Evolutionary conservation across 2,113 vertebrate genomes (phyloP).

Genomic region (Hydrolagus affinis): DNA sequence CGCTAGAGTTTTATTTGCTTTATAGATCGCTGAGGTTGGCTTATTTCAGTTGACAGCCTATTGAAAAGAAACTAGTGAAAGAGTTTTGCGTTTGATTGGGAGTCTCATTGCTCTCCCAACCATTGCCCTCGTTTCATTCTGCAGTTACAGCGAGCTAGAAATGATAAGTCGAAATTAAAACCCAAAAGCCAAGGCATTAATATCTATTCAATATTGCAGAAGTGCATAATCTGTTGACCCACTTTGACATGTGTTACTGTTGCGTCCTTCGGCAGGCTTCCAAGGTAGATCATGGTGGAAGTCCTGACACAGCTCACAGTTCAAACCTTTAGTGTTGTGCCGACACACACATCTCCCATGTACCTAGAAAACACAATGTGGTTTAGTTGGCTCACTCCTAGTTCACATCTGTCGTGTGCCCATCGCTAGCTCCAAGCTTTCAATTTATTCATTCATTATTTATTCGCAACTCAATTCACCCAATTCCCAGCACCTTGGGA

Average conservation of each 20-base stretch:
- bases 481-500: no score
- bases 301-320: slow-evolving; percentile 87
- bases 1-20: no score
- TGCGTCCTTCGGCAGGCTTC: slow-evolving; percentile 88
- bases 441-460: no score
- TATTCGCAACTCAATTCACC: no score
- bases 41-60: no score
- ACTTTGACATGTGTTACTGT: slow-evolving; percentile 93
- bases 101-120: no score
- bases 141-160: not conserved
- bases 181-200: not conserved
- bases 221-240: not conserved
- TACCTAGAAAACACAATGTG: slow-evolving; percentile 57
- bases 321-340: slow-evolving; percentile 90
- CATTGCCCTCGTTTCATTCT: not conserved
- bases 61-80: no score
- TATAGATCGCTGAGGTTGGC: no score
- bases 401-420: no score
- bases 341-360: slow-evolving; percentile 94
- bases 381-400: no score
- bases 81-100: no score
- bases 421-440: no score
- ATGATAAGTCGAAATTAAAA: slow-evolving; percentile 14
- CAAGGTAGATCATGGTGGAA: slow-evolving; percentile 91
- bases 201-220: not conserved